Evolutionary conservation across 2,797 vertebrate species (phyloP).

Genomic region (Macroramphosus scolopax): DNA sequence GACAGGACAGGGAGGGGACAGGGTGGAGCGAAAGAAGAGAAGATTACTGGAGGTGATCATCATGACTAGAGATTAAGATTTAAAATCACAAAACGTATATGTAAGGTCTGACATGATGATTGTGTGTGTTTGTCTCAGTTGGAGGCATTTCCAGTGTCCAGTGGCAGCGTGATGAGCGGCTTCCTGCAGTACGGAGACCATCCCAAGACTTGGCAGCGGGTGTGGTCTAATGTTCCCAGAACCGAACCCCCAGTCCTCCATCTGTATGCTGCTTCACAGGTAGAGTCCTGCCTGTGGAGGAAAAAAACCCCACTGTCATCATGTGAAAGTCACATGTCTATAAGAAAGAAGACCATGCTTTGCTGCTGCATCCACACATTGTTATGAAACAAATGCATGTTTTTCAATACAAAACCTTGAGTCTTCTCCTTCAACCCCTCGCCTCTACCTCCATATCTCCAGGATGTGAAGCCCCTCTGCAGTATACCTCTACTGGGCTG

Average conservation of each 20-base stretch:
- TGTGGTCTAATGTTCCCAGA: conserved; percentile 86
- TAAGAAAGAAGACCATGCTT: no score
- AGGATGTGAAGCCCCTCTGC: conserved; percentile 86
- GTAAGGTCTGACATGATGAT: no score
- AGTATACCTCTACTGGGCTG: conserved; percentile 85
- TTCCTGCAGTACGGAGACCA: conserved; percentile 88
- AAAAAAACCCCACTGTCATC: not conserved
- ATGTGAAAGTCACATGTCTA: no score
- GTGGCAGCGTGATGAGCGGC: conserved; percentile 82
- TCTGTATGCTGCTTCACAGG: conserved; percentile 86
- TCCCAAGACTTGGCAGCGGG: conserved; percentile 82
- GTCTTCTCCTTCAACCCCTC: no score
- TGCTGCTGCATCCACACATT: no score
- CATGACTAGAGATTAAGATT: no score
- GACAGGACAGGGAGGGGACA: conserved; percentile 59
- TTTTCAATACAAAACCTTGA: no score
- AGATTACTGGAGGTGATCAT: conserved; percentile 78
- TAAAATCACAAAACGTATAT: no score
- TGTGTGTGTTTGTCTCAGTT: conserved; percentile 70
- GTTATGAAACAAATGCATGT: no score
- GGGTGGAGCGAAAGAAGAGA: conserved; percentile 66
- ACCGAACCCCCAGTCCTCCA: conserved; percentile 83
- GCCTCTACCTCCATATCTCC: no score
- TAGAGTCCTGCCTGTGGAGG: conserved; percentile 48
- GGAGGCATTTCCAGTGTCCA: conserved; percentile 78